Evolutionary conservation across 2,797 vertebrate species (phyloP), one percentile per base, ranked within the genome.

Genomic region (Aldrovandia affinis): DNA sequence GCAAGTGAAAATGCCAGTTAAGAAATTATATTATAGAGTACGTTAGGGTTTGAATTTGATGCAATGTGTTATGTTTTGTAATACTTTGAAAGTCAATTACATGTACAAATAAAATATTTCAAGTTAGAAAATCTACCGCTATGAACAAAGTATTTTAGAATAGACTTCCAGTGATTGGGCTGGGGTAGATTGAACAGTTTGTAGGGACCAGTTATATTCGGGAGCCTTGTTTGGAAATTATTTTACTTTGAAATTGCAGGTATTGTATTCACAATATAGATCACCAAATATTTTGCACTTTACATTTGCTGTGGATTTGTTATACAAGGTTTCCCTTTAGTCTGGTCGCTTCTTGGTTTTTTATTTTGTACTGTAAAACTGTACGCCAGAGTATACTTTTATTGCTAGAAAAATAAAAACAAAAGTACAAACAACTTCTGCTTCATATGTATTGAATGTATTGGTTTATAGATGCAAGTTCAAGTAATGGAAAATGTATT

Each of bases 371-470:
- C 1, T 81, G 42, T 83, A 5, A 52, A 81, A 30, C 12, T 77
- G 9, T 73, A 25, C 47, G 10, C 28, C 52, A 44, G 39, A 18
- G 28, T 33, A 81, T 82, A 79, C 50, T 39, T 85, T 54, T 57
- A 68, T 83, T 79, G 59, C 50, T 57, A 14, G 50, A 84, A 33
- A 85, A 86, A 88, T 89, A 85, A 87, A 87, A 65, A n/a, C n/a
- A 57, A 50, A 50, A 54, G 18, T 28, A 44, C 33, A 54, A 77
- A 70, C 28, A n/a, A 18, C 70, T 39, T 59, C 36, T 33, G 59
- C 36, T 59, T 20, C 52, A 33, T 33, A 28, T 36, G 25, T 20
- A 20, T 70, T 39, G 65, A 44, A 20, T 77, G 44, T 6, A 6
- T 77, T 3, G 22, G 7, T 47, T 63, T 63, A 25, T 12, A 63